phyloP scores from a whole-genome alignment of 2,888 invertebrate species.

The Electrophaes corylata region DNA sequence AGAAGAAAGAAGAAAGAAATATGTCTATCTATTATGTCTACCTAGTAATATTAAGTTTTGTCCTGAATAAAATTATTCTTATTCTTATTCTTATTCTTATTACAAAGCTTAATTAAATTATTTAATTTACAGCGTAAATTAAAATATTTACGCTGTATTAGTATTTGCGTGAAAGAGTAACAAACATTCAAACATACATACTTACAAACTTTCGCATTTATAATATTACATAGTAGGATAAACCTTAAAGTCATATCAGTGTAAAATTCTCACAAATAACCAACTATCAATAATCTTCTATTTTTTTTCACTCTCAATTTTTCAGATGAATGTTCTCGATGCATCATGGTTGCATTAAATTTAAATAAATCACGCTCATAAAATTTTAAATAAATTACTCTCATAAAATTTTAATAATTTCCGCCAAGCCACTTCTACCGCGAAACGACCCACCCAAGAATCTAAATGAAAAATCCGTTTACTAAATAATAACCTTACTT shows the following conservation, averaged over 20 bases:
- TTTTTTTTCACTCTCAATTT: neutral
- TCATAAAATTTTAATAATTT: conserved; percentile 29
- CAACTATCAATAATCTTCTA: neutral
- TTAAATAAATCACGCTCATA: conserved; percentile 23
- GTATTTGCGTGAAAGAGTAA: too few relatives aligned
- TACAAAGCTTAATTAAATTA: too few relatives aligned
- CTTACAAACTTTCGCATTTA: too few relatives aligned
- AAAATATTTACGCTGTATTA: too few relatives aligned
- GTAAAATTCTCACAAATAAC: neutral
- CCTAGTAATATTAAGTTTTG: too few relatives aligned
- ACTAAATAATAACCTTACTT: conserved; percentile 45
- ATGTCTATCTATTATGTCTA: too few relatives aligned
- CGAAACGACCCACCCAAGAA: conserved; percentile 21
- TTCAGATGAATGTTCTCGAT: conserved; percentile 1
- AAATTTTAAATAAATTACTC: conserved; percentile 28
- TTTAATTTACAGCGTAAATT: too few relatives aligned
- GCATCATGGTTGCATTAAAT: conserved; percentile 21
- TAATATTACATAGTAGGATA: too few relatives aligned
- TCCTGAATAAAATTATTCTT: too few relatives aligned
- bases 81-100: too few relatives aligned
- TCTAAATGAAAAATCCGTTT: conserved; percentile 34
- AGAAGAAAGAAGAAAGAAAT: too few relatives aligned
- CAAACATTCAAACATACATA: too few relatives aligned
- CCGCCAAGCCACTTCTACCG: conserved; percentile 13
- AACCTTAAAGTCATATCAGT: neutral